phyloP scores from a whole-genome alignment of 2,113 vertebrate genomes.

The Muntiacus reevesi region DNA sequence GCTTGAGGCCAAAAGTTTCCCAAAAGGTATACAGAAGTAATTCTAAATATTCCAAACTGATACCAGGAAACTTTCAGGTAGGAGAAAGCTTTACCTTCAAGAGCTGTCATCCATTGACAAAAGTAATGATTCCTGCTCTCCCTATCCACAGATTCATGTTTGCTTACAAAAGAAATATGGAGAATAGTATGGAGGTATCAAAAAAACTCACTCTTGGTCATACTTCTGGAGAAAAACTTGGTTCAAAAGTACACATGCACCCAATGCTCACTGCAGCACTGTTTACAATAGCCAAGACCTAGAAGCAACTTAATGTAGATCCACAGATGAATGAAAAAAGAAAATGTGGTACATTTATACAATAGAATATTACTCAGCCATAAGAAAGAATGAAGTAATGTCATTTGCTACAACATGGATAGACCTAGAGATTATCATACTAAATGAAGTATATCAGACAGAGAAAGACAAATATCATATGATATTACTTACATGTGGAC shows the following conservation, averaged over 20 bases:
- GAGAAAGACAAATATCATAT: neutral
- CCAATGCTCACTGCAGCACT: neutral
- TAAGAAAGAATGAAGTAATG: neutral
- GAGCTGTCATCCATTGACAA: neutral
- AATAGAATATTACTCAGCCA: neutral
- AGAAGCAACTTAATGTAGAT: neutral
- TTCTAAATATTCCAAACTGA: neutral
- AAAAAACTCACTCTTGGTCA: neutral
- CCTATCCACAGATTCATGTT: neutral
- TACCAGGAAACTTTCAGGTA: neutral
- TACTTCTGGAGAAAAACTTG: neutral
- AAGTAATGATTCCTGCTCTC: neutral
- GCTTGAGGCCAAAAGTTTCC: neutral
- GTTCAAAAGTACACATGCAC: neutral
- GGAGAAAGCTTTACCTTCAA: neutral
- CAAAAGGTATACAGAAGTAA: neutral
- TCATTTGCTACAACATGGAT: neutral
- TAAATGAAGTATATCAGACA: neutral
- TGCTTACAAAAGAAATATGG: neutral
- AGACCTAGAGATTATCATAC: neutral
- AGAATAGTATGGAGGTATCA: neutral
- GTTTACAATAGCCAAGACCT: neutral
- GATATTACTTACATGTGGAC: neutral
- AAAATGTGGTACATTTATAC: neutral
- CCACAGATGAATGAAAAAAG: neutral